A percentile compares a stretch with the other conserved stretches of the same genome.
Evolutionary conservation across 2,797 vertebrate species (phyloP).

Genomic region (Lycodopsis pacificus): DNA sequence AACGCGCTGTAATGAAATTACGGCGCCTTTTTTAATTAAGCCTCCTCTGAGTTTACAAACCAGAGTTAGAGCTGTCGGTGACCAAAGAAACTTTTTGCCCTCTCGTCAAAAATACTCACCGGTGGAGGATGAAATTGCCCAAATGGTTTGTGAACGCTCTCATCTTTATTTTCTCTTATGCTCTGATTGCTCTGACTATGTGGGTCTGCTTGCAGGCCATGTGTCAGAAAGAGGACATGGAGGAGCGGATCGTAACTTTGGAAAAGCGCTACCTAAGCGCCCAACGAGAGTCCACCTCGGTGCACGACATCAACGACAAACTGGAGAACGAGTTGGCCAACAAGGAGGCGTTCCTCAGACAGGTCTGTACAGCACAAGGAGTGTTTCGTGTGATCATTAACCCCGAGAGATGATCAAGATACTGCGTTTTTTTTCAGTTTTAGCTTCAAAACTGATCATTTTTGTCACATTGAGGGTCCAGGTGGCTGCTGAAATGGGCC

Average conservation of each 20-base stretch:
- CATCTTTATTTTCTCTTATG: background rate
- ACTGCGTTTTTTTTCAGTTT: background rate
- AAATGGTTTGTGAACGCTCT: background rate
- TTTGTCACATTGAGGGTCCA: background rate
- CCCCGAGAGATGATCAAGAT: background rate
- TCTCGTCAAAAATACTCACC: background rate
- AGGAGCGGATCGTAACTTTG: conserved; percentile 97
- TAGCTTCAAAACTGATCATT: background rate
- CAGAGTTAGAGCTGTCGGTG: background rate
- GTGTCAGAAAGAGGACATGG: conserved; percentile 99
- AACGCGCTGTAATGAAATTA: conserved; percentile 7
- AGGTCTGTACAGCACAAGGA: conserved; percentile 83
- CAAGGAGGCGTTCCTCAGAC: conserved; percentile 97
- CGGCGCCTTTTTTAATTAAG: background rate
- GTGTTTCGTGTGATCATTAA: background rate
- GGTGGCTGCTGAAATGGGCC: conserved; percentile 27
- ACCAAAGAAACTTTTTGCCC: background rate
- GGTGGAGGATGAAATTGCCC: background rate
- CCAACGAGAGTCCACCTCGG: conserved; percentile 97
- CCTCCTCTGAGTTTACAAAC: background rate
- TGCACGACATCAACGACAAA: conserved; percentile 99
- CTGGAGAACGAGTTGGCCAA: conserved; percentile 98
- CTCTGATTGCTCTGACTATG: conserved; percentile 8
- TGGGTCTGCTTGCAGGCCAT: conserved; percentile 87
- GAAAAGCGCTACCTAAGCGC: conserved; percentile 99